A percentile compares a stretch with the other conserved stretches of the same genome.
phyloP scores from a whole-genome alignment of 1,140 invertebrate genomes.

The Brachionus paranguensis region DNA sequence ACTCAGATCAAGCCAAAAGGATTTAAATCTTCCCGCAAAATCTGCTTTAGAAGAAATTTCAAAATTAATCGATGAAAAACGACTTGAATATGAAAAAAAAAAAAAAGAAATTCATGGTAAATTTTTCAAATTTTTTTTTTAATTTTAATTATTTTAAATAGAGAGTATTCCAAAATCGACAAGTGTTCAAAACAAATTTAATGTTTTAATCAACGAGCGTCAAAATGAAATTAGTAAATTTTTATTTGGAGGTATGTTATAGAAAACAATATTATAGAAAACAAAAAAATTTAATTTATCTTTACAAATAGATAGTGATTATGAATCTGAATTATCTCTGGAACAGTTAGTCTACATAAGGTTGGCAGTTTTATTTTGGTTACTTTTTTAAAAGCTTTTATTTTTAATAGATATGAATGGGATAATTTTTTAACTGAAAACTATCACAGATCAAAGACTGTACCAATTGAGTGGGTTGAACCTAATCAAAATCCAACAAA shows the following conservation, averaged over 20 bases:
- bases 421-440: neutral
- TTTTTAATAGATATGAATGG: neutral
- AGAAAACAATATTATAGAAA: neutral
- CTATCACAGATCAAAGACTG: neutral
- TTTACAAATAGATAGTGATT: neutral
- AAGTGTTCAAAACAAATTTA: too few relatives aligned
- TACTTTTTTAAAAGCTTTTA: too few relatives aligned
- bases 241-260: conserved; percentile 20
- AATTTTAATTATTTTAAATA: neutral
- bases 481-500: conserved; percentile 27
- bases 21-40: neutral
- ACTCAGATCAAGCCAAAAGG: neutral
- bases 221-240: neutral
- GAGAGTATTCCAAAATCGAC: neutral
- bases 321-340: neutral
- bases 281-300: neutral
- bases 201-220: too few relatives aligned
- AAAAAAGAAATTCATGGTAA: neutral
- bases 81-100: neutral
- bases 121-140: neutral
- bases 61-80: neutral
- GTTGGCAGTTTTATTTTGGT: neutral
- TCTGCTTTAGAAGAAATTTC: neutral
- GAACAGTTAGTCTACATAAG: neutral
- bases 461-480: conserved; percentile 16